Conservation (phyloP, 1,140 invertebrate species). For the Drosophila erecta region DNA sequence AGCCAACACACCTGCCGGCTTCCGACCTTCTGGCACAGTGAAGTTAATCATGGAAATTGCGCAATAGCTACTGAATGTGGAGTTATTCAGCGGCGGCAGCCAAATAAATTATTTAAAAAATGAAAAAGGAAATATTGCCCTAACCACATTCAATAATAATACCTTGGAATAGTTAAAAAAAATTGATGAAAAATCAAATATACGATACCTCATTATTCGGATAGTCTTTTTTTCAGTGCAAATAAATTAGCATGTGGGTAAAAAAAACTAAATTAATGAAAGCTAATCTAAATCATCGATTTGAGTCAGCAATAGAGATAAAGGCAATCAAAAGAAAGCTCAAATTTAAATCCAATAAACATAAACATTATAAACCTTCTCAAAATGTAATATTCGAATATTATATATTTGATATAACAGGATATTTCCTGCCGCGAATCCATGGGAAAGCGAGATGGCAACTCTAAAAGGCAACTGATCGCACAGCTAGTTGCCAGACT, state of each 20-base stretch:
- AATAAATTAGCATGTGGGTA: neutral
- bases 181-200: too few species aligned
- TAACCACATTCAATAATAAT: neutral
- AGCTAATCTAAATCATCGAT: neutral
- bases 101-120: slow-evolving; percentile 3
- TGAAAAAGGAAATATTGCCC: neutral
- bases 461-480: slow-evolving; percentile 9
- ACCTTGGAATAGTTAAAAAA: too few species aligned
- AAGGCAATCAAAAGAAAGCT: neutral
- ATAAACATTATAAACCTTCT: too few species aligned
- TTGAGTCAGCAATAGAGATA: neutral
- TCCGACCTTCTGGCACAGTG: slow-evolving; percentile 54
- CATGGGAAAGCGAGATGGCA: neutral
- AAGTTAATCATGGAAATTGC: slow-evolving; percentile 34
- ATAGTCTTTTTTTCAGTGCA: neutral
- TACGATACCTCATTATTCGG: too few species aligned
- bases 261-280: slow-evolving; percentile 3
- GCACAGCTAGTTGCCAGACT: slow-evolving; percentile 12
- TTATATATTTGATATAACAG: neutral
- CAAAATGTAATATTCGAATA: too few species aligned
- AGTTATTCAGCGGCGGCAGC: slow-evolving; percentile 24
- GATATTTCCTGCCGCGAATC: neutral
- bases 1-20: slow-evolving; percentile 1
- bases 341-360: too few species aligned
- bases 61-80: slow-evolving; percentile 33